Evolutionary conservation across 2,113 vertebrate genomes (phyloP), one percentile per base, ranked within the genome.

Genomic region (Lamprotornis superbus): DNA sequence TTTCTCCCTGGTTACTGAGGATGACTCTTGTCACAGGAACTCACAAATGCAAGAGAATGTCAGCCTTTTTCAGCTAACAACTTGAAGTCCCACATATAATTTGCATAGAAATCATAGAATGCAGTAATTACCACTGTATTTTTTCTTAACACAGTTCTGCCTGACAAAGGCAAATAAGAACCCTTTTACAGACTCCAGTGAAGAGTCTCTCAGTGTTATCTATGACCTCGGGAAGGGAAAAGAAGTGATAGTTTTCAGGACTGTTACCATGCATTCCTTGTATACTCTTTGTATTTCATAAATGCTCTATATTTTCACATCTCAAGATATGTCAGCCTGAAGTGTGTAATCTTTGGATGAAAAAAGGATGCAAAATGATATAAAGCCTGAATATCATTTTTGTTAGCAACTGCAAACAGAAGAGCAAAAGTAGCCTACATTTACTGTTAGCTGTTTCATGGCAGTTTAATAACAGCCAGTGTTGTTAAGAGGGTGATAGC

Each of bases 21-120:
- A 60, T 49, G 44, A 69, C 40, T 79, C 5, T 18, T 35, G 27
- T 25, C 65, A 71, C 21, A 40, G 39, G 47, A 95, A 75, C 46
- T 83, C 15, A 31, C 14, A 89, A 89, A 61, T 74, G 37, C 30
- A 80, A 59, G 71, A 82, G 78, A 67, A 81, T 69, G 52, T 92
- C 28, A 60, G 55, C 40, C 52, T 83, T 30, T 84, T 92, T 61
- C 65, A 94, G 63, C 79, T 90, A 86, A 59, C 64, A 85, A 65
- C 76, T 89, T 90, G 59, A 57, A 93, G 20, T 2, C 31, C 19
- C 31, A 25, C 27, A 14, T 69, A 64, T 69, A 71, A 94, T 96
- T 97, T 95, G 50, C 80, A 89, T 81, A 92, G 87, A 96, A 95
- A 85, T 89, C 75, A 46, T 56, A 40, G 73, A 87, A 90, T 90